Evolutionary conservation across 2,888 invertebrate species (phyloP), one percentile per base, ranked within the genome.

Genomic region (Drosophila infuscata): DNA sequence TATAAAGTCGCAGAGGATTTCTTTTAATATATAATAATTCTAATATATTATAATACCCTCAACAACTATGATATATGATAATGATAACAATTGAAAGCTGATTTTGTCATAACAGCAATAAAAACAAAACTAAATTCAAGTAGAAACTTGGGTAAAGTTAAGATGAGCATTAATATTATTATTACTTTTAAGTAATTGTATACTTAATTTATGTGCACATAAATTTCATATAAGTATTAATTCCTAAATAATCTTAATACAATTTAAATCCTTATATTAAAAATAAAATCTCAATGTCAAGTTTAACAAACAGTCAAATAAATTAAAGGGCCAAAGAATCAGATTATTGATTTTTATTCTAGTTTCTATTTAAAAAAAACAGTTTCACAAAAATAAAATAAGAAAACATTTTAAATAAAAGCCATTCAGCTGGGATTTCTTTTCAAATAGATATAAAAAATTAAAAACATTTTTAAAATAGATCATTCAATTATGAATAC

Each of bases 241-340:
- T 0, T n/a, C 2, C 2, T 5, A 9, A 4, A n/a, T n/a, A n/a
- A 20, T 20, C 12, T 1, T 7, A 6, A 2, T 46, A 12, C 3
- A 3, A 7, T 7, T 12, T 43, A 3, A 1, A 41, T 9, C 4
- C 11, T 11, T 6, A 11, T 3, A 3, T 20, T 11, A 20, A 43
- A 43, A 6, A 20, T 3, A 5, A 20, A 0, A 3, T 20, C 7
- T 15, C 20, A 25, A 25, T 25, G 15, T 3, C 7, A 20, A 20
- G 20, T 20, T 46, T 20, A 46, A 7, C 20, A 7, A 2, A 46
- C 20, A 15, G 4, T 25, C 7, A 46, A 2, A 25, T 15, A 15
- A 25, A 7, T 15, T 7, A 46, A 8, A 3, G n/a, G n/a, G n/a
- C n/a, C n/a, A n/a, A n/a, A n/a, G 3, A 12, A 3, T 0, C 0